Percentiles rank a stretch among this genome's conserved stretches.
These are phyloP conservation scores for Chymomyza caudatula DNA, from an alignment of 2,888 invertebrate genomes.

Conservation along the genomic window DNA sequence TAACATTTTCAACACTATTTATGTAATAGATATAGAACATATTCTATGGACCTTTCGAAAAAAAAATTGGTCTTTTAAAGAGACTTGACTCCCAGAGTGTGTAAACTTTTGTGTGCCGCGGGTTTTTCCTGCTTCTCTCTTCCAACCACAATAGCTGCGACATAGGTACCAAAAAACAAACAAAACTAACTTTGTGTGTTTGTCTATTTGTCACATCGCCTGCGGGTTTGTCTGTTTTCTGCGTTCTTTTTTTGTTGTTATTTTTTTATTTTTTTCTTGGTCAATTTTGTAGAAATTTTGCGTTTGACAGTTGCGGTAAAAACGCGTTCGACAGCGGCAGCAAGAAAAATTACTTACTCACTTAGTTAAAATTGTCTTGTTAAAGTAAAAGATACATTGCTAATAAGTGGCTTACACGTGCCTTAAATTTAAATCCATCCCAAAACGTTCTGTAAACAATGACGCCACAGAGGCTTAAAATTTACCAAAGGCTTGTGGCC, in stretches of 20 bases:
- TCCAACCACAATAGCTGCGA: not conserved
- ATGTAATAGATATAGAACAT: too few relatives aligned
- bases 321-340: constrained; percentile 63
- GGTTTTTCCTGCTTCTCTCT: not conserved
- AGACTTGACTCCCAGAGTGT: not conserved
- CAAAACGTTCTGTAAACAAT: constrained; percentile 60
- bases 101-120: not conserved
- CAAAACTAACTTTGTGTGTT: not conserved
- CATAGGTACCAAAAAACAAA: not conserved
- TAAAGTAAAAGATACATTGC: not conserved
- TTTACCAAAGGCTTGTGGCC: constrained; percentile 14
- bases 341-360: constrained; percentile 6
- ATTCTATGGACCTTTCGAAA: too few relatives aligned
- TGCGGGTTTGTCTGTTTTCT: constrained; percentile 20
- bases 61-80: not conserved
- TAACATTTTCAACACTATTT: too few relatives aligned
- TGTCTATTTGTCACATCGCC: not conserved
- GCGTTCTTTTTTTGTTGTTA: constrained; percentile 39
- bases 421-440: constrained; percentile 39
- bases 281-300: constrained; percentile 56
- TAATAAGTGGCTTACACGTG: constrained; percentile 18
- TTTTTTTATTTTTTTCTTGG: constrained; percentile 40
- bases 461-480: constrained; percentile 46
- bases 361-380: not conserved
- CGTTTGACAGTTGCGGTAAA: constrained; percentile 57